Evolutionary conservation across 2,113 vertebrate species (phyloP), one percentile per base, ranked within the genome.

Genomic region (Phodopus roborovskii): DNA sequence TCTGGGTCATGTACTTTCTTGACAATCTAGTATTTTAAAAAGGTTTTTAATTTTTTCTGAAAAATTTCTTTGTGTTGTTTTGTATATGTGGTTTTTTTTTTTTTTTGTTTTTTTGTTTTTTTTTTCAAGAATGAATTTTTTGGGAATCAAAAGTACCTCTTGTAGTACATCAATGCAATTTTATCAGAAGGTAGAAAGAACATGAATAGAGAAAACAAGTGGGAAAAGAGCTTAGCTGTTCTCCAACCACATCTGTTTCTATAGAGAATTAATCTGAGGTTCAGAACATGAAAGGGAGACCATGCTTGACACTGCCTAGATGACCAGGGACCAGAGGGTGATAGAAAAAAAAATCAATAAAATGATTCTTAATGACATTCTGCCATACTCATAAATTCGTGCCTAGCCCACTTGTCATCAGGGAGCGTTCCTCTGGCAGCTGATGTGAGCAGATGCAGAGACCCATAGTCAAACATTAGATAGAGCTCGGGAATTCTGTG

Each of bases 211-310:
- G 60, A 94, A 42, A 36, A 60, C 9, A 89, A 82, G 53, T 30
- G 22, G 39, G 82, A 71, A 73, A 50, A 48, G 10, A 85, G 16
- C 0, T 9, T 45, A 33, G 12, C 66, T 87, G 36, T 96, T 30
- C 88, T 96, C n/a, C 77, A 39, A 45, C 66, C 79, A 28, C 9
- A 88, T 87, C 22, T 45, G 6, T 78, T 94, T 81, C 77, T 83
- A 71, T 87, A 42, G 74, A 78, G 84, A 90, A 78, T 36, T 74
- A 48, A 73, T 11, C 10, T 73, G 70, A 73, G 19, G n/a, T 3
- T 3, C 20, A 39, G 17, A 73, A 8, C n/a, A 73, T 30, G 30
- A 73, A 71, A 39, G 70, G 70, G n/a, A 39, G 70, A 39, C 68
- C 68, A 70, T n/a, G 33, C 2, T 16, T 2, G 36, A 17, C 68